Evolutionary conservation across 1,140 invertebrate species (phyloP), one percentile per base, ranked within the genome.

Genomic region (Zaprionus davidi): DNA sequence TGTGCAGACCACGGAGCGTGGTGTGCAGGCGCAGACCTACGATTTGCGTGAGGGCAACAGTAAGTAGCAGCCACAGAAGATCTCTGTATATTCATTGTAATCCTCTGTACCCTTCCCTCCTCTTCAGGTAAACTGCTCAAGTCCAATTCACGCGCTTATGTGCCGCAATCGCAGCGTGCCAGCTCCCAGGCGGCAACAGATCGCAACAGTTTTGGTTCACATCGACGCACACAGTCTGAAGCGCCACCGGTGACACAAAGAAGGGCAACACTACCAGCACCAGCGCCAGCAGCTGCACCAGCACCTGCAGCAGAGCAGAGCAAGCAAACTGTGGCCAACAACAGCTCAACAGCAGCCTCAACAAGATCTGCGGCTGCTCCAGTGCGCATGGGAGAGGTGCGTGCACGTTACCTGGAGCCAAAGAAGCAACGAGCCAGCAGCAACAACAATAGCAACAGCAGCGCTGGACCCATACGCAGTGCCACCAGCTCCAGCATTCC

Each of bases 371-470:
- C 93, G 5, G 60, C 67, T 9, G 58, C 79, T 6, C 63, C 79
- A 1, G 59, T 60, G 5, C 78, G 78, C 3, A 92, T 73, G 91
- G 93, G 87, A 0, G 79, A 93, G 28, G 93, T 95, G 13, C 94
- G 94, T 64, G 94, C 94, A 1, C 93, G 94, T 17, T 95, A 95
- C 68, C 77, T 95, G 49, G 95, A 94, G 76, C 95, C 93, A 69
- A 79, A 75, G 38, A 82, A 91, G 77, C 76, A 93, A 66, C 71
- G 93, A 91, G 56, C 92, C 92, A 36, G 28, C 86, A 11, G 31
- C 63, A n/a, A 63, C 75, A 49, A 62, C 70, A 49, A 56, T 62
- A 46, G 79, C 65, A 17, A 92, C 68, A 55, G 20, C 90, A 88
- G 81, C 79, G 91, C 72, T 82, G 93, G 85, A 91, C 93, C 93